Evolutionary conservation across 2,888 invertebrate species (phyloP).

Genomic region (Mythimna impura): DNA sequence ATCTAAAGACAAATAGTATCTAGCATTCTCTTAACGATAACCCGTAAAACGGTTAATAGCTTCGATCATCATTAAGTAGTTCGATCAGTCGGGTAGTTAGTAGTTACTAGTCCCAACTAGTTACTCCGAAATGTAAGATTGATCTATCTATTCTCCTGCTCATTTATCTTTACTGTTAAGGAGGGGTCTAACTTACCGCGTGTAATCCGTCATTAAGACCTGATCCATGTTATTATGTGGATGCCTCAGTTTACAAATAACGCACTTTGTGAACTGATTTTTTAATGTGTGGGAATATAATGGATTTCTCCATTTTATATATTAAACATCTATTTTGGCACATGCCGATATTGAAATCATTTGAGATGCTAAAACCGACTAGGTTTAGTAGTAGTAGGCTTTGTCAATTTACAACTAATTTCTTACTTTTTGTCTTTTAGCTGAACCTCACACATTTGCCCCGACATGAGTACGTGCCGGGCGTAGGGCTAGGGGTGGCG

Average conservation of each 20-base stretch:
- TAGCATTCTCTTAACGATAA: slow-evolving; percentile 64
- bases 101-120: slow-evolving; percentile 51
- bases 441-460: slow-evolving; percentile 90
- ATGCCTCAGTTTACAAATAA: slow-evolving; percentile 7
- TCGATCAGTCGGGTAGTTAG: slow-evolving; percentile 57
- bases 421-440: slow-evolving; percentile 69
- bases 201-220: slow-evolving; percentile 19
- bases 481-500: slow-evolving; percentile 92
- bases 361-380: background rate
- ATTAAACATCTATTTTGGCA: too few relatives aligned
- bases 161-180: slow-evolving; percentile 50
- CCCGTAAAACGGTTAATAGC: slow-evolving; percentile 59
- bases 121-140: slow-evolving; percentile 56
- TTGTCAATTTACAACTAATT: background rate
- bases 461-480: slow-evolving; percentile 91
- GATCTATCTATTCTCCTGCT: slow-evolving; percentile 47
- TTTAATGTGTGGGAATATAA: background rate
- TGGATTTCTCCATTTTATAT: background rate
- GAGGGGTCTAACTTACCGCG: slow-evolving; percentile 24
- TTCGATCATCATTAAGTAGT: slow-evolving; percentile 69
- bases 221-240: slow-evolving; percentile 6
- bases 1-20: slow-evolving; percentile 57
- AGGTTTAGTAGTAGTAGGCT: background rate
- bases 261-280: background rate
- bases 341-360: background rate